Evolutionary conservation across 2,888 invertebrate genomes (phyloP), one percentile per base, ranked within the genome.

Genomic region (Zonitis immaculata): DNA sequence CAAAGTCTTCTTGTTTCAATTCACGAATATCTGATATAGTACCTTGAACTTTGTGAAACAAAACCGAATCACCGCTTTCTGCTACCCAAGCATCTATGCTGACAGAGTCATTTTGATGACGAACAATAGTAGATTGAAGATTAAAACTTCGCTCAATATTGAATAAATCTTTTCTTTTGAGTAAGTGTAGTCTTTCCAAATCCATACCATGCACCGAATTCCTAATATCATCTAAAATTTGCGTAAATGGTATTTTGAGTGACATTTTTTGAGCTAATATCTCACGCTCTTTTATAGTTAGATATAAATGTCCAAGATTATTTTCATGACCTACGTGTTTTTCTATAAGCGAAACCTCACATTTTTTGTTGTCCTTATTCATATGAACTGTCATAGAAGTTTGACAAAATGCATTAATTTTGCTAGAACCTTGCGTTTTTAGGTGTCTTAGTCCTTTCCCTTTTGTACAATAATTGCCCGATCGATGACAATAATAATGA

Each of bases 1-100:
- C 30, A 49, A 66, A 66, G 51, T 66, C 65, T 26, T 63, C 50
- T n/a, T 35, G 14, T 18, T 53, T 58, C 14, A 64, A 39, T 16
- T 43, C 8, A 16, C 56, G 56, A 44, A 60, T 32, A 42, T 6
- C 61, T 44, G 7, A 60, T 16, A 43, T 43, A 6, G 16, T 14
- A 45, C 11, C 42, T 42, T 50, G 28, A 26, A 46, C 14, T 46
- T 49, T 49, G 20, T 49, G 48, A 45, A 43, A 46, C 5, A 45
- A 9, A 14, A 49, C 45, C 7, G 46, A 47, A 25, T 27, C 30
- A 18, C 26, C 1, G 3, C 6, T 46, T 47, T 49, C 45, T 11
- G 12, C 28, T 1, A 49, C 18, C 44, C 54, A 51, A 20, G 47
- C 22, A 6, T 52, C 32, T 6, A 49, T 44, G 25, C 52, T 52